A percentile compares a stretch with the other conserved stretches of the same genome.
Evolutionary conservation across 2,797 vertebrate genomes (phyloP).

Genomic region (Scleropages formosus): DNA sequence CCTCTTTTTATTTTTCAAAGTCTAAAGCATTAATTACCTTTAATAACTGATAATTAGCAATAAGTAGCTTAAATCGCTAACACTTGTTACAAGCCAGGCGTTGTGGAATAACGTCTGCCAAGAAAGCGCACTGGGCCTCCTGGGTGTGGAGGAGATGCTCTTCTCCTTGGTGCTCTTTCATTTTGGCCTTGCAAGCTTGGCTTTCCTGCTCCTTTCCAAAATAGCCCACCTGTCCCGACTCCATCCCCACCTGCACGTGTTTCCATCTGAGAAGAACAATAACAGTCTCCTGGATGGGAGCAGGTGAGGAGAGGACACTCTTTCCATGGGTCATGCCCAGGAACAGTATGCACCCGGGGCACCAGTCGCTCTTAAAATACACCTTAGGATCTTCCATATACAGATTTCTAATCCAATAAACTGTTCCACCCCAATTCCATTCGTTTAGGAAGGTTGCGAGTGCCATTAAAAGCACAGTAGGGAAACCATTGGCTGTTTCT

Average conservation of each 20-base stretch:
- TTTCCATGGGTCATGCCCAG: neutral
- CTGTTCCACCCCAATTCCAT: conserved; percentile 10
- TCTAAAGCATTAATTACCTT: conserved; percentile 54
- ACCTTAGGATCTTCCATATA: conserved; percentile 10
- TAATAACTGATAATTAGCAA: conserved; percentile 54
- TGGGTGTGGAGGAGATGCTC: neutral
- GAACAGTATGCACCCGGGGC: neutral
- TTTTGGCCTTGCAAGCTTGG: too few species aligned
- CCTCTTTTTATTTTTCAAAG: conserved; percentile 22
- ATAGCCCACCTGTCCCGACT: too few species aligned
- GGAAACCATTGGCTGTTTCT: neutral
- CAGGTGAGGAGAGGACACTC: neutral
- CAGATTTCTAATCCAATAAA: conserved; percentile 1
- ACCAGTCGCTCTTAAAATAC: neutral
- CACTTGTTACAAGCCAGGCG: conserved; percentile 51
- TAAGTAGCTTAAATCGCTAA: conserved; percentile 59
- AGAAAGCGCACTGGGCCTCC: conserved; percentile 34
- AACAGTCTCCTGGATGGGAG: neutral
- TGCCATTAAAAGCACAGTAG: conserved; percentile 20
- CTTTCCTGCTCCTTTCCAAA: too few species aligned
- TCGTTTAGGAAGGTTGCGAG: conserved; percentile 1
- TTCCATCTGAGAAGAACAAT: too few species aligned
- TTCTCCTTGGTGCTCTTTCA: too few species aligned
- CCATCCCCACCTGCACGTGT: too few species aligned
- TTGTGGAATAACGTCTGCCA: conserved; percentile 42